Conservation (phyloP, 2,888 invertebrate species). For the Ormia ochracea region DNA sequence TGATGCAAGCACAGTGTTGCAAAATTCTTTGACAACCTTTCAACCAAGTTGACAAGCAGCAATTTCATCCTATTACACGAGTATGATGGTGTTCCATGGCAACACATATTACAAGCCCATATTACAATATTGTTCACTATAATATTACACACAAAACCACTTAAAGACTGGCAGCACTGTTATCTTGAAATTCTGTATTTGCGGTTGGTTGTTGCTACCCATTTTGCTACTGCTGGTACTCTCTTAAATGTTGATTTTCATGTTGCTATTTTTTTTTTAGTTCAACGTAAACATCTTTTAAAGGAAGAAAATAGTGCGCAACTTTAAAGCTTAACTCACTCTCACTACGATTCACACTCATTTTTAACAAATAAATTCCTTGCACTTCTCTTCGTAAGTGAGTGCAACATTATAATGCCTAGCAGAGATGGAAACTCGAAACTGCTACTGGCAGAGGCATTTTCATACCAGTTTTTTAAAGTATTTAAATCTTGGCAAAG, state of each 20-base stretch:
- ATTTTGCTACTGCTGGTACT: slow-evolving; percentile 4
- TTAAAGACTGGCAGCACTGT: slow-evolving; percentile 5
- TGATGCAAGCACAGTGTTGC: too few relatives aligned
- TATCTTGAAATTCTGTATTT: not conserved
- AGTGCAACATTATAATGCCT: slow-evolving; percentile 37
- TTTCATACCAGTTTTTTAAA: not conserved
- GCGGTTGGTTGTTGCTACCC: slow-evolving; percentile 20
- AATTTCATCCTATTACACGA: too few relatives aligned
- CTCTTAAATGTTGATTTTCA: not conserved
- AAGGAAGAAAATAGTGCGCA: slow-evolving; percentile 29
- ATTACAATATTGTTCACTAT: too few relatives aligned
- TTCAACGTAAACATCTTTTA: not conserved
- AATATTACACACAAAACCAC: too few relatives aligned
- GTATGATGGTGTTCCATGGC: too few relatives aligned
- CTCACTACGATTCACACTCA: not conserved
- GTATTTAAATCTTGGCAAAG: too few relatives aligned
- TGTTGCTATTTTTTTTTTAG: slow-evolving; percentile 2
- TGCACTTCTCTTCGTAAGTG: not conserved
- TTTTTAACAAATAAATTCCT: slow-evolving; percentile 1
- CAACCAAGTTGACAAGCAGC: too few relatives aligned
- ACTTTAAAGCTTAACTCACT: slow-evolving; percentile 44
- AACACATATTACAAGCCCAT: too few relatives aligned
- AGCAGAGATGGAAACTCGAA: not conserved
- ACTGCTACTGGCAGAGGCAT: not conserved
- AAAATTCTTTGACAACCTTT: too few relatives aligned